Percentiles rank a stretch among this genome's conserved stretches.
phyloP scores from a whole-genome alignment of 2,113 vertebrate species.

The Dunckerocampus dactyliophorus region DNA sequence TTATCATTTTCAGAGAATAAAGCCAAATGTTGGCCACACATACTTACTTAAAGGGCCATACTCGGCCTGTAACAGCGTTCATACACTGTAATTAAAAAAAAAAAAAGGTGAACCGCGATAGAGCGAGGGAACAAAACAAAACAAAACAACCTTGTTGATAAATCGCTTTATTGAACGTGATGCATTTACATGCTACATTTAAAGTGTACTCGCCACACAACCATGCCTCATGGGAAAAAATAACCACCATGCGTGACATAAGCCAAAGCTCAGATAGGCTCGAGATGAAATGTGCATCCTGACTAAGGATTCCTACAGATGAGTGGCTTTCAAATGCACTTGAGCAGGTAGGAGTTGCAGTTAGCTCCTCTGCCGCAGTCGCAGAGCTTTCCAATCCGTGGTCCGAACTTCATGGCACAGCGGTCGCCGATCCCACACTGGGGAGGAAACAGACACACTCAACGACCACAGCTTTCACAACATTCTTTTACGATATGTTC shows the following conservation, averaged over 20 bases:
- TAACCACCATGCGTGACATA: neutral
- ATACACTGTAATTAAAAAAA: too few species aligned
- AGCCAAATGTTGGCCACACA: too few species aligned
- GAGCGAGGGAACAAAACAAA: too few species aligned
- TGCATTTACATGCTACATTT: constrained; percentile 25
- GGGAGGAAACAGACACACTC: neutral
- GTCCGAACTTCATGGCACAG: constrained; percentile 75
- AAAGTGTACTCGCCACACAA: constrained; percentile 9
- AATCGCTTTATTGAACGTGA: constrained; percentile 37
- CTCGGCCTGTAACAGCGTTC: too few species aligned
- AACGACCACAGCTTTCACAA: neutral
- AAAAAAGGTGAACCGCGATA: too few species aligned
- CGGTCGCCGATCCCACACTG: constrained; percentile 71
- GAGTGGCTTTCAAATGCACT: constrained; percentile 65
- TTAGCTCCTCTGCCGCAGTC: constrained; percentile 70
- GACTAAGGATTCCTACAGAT: neutral
- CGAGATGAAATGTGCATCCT: neutral
- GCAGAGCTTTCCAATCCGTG: constrained; percentile 78
- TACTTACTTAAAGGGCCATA: too few species aligned
- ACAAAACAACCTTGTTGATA: too few species aligned
- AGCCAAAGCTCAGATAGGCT: neutral
- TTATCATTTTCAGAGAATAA: too few species aligned
- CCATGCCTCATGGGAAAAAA: too few species aligned
- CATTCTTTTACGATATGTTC: neutral
- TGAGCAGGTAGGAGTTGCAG: constrained; percentile 79